Evolutionary conservation across 2,113 vertebrate species (phyloP).

Genomic region (Thalassarche chlororhynchos): DNA sequence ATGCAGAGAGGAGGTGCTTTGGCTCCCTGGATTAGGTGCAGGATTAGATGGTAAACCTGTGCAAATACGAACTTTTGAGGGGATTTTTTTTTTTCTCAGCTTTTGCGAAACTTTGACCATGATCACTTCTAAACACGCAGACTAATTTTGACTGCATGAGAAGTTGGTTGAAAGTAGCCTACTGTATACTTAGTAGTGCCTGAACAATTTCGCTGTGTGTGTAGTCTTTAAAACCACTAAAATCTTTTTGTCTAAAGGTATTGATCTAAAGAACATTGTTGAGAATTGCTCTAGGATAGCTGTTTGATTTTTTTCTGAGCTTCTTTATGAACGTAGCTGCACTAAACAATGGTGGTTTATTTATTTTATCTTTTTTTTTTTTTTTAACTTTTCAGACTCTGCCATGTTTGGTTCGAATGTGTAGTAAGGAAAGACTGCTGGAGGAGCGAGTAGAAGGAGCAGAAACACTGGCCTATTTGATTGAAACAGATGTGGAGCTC

Average conservation of each 20-base stretch:
- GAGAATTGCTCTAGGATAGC: neutral
- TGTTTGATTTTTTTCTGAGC: neutral
- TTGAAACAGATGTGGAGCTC: slow-evolving; percentile 96
- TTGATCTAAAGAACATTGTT: neutral
- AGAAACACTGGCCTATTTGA: slow-evolving; percentile 95
- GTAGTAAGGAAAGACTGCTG: slow-evolving; percentile 94
- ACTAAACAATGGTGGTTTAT: neutral
- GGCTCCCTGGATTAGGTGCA: neutral
- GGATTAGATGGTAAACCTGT: neutral
- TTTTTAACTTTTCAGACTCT: slow-evolving; percentile 82
- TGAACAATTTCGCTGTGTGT: neutral
- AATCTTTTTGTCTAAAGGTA: neutral
- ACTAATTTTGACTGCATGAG: neutral
- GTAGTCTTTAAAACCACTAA: neutral
- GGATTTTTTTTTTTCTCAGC: too few species aligned
- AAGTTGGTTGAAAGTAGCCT: neutral
- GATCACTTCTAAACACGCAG: neutral
- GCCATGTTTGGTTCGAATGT: slow-evolving; percentile 97
- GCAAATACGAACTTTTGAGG: neutral
- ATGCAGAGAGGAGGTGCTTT: neutral
- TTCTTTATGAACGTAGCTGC: neutral
- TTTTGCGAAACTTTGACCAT: neutral
- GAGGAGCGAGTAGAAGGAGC: slow-evolving; percentile 97
- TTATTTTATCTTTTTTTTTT: too few species aligned
- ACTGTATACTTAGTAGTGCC: neutral